phyloP scores from a whole-genome alignment of 2,113 vertebrate species.

The Microcebus jonahi region DNA sequence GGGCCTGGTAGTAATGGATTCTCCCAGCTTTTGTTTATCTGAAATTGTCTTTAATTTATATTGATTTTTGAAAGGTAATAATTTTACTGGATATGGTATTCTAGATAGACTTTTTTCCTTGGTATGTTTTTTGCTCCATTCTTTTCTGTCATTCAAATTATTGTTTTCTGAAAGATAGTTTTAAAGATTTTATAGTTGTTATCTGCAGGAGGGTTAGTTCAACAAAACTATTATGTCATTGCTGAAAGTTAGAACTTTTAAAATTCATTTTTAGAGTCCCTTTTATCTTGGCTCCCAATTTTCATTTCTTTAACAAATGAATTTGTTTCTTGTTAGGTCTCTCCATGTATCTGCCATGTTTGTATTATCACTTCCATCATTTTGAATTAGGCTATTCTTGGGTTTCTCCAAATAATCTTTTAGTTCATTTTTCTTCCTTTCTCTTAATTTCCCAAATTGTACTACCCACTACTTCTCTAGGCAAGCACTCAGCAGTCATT shows the following conservation, averaged over 20 bases:
- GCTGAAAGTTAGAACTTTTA: neutral
- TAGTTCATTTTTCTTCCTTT: neutral
- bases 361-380: neutral
- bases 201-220: neutral
- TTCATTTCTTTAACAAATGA: neutral
- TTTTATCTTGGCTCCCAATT: neutral
- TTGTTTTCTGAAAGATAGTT: conserved; percentile 29
- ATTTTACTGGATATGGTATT: neutral
- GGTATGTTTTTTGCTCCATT: neutral
- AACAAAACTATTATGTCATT: neutral
- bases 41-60: neutral
- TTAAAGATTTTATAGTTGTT: neutral
- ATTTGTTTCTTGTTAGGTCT: neutral
- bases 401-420: neutral
- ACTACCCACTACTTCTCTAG: neutral
- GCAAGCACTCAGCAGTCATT: neutral
- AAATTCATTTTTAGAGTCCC: neutral
- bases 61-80: neutral
- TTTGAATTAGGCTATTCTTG: neutral
- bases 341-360: neutral
- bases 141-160: neutral
- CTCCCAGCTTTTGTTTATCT: neutral
- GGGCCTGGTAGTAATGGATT: neutral
- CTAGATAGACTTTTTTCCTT: neutral
- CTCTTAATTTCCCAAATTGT: neutral